Percentiles rank a stretch among this genome's conserved stretches.
These are phyloP conservation scores for Dryobates pubescens DNA, from an alignment of 2,797 vertebrate genomes.

Conservation along the genomic window DNA sequence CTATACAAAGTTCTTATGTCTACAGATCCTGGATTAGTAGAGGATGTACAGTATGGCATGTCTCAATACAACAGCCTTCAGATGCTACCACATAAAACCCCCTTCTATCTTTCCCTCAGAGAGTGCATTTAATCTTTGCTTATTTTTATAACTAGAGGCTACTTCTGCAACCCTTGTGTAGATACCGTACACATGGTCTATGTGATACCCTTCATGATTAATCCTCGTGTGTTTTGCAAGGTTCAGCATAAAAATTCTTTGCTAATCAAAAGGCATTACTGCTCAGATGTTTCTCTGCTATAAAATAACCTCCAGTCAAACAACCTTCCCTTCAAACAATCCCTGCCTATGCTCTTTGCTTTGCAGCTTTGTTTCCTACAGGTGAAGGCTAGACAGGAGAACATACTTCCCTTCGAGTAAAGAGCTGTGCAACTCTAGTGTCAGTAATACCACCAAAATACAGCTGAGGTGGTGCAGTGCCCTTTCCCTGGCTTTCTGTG, in stretches of 20 bases:
- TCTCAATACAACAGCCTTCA: neutral
- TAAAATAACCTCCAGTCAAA: neutral
- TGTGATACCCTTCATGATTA: neutral
- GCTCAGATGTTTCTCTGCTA: neutral
- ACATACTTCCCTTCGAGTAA: neutral
- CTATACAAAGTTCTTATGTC: neutral
- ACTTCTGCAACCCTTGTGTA: neutral
- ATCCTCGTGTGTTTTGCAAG: conserved; percentile 6
- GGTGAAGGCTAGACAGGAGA: neutral
- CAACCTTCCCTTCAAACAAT: neutral
- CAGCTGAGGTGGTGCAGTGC: neutral
- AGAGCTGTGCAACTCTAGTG: neutral
- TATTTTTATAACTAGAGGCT: neutral
- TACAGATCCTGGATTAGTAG: neutral
- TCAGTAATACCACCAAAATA: neutral
- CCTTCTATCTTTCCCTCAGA: neutral
- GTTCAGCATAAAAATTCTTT: conserved; percentile 2
- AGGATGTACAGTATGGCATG: neutral
- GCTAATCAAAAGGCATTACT: neutral
- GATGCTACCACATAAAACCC: neutral
- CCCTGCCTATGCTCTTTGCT: neutral
- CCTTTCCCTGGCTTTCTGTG: neutral
- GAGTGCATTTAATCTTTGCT: conserved; percentile 1
- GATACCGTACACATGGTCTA: neutral
- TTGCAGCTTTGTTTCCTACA: neutral